Evolutionary conservation across 2,888 invertebrate species (phyloP), one percentile per base, ranked within the genome.

Genomic region (Limnephilus lunatus): DNA sequence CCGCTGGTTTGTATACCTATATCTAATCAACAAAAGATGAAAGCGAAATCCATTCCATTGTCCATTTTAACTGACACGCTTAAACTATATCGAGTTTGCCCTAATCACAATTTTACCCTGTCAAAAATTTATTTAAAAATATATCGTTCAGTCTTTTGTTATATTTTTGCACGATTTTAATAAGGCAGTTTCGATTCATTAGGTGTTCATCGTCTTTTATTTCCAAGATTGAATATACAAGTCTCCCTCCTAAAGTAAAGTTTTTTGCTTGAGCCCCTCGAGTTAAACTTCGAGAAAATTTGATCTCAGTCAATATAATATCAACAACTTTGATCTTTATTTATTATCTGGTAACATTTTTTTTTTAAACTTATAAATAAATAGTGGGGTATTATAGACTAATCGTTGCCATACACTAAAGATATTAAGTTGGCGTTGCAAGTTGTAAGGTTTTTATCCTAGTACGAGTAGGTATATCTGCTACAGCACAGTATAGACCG

Each of bases 291-390:
- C 44, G 86, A 3, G n/a, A 48, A 86, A 35, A 83, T 83, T 39
- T 83, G 68, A 68, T 68, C 68, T 48, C 44, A 86, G 35, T 86
- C 86, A 44, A 48, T 86, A 86, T 48, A 86, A 44, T 86, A 44
- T 86, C 39, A 86, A 86, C 86, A 86, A 86, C 86, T 86, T 86
- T 86, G 86, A 86, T 86, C 86, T 86, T 30, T 44, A 68, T 25
- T 68, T 7, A 35, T 35, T 35, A 35, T 35, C 35, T 4, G 35
- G 35, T 35, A 35, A 35, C 35, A 35, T 32, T 32, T 32, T 3
- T n/a, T n/a, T n/a, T n/a, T n/a, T n/a, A n/a, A n/a, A n/a, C n/a
- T n/a, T n/a, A n/a, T n/a, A n/a, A n/a, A n/a, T n/a, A n/a, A n/a
- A n/a, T n/a, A n/a, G 1, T 32, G 32, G 3, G 32, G 3, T 32